Percentiles rank a stretch among this genome's conserved stretches.
Conservation (phyloP, 2,888 invertebrate species). For the Oxycera nigricornis region DNA sequence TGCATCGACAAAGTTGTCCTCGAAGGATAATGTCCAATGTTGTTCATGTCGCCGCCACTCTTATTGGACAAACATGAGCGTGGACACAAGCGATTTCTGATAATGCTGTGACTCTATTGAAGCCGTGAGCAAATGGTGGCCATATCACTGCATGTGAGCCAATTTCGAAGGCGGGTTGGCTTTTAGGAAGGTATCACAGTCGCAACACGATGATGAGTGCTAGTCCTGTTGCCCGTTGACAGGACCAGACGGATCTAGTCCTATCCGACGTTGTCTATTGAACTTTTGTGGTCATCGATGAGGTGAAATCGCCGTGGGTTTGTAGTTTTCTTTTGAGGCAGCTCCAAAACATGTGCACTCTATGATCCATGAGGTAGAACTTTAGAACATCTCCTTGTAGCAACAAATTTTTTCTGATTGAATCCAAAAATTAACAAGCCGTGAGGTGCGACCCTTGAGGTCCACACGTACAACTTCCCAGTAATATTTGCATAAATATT, state of each 20-base stretch:
- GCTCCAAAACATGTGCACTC: too few species aligned
- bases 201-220: constrained; percentile 41
- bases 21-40: constrained; percentile 27
- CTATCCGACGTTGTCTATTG: neutral
- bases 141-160: constrained; percentile 23
- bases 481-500: too few species aligned
- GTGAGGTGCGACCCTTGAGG: too few species aligned
- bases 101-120: constrained; percentile 31
- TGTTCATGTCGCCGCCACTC: constrained; percentile 36
- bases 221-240: constrained; percentile 11
- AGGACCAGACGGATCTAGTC: neutral
- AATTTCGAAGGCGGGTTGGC: constrained; percentile 11
- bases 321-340: too few species aligned
- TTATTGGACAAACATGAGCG: constrained; percentile 46
- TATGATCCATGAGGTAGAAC: too few species aligned
- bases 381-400: too few species aligned
- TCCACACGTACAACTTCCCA: too few species aligned
- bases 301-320: neutral
- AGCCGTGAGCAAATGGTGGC: neutral
- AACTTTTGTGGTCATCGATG: constrained; percentile 3
- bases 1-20: constrained; percentile 23
- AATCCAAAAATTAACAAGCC: too few species aligned
- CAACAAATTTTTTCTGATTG: too few species aligned
- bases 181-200: constrained; percentile 22
- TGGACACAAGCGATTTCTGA: constrained; percentile 44